Evolutionary conservation across 2,797 vertebrate genomes (phyloP).

Genomic region (Argya squamiceps): DNA sequence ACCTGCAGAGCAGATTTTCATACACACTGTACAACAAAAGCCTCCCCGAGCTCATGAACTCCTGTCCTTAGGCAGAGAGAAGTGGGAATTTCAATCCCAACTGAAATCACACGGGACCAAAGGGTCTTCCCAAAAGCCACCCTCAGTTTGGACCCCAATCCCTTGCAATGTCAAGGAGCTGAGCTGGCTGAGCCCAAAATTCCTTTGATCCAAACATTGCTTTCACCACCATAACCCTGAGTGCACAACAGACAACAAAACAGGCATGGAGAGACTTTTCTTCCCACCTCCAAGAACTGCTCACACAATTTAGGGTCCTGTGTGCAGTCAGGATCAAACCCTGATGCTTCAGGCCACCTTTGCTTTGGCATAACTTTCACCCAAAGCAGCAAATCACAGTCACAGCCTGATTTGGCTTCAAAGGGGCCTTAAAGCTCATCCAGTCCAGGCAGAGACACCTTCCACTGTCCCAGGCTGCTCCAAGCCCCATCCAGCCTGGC

Average conservation of each 20-base stretch:
- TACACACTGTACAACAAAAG: fast-evolving
- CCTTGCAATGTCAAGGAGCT: not conserved
- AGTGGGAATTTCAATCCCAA: fast-evolving
- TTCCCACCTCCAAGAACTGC: not conserved
- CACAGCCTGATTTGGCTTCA: not conserved
- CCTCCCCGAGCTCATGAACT: not conserved
- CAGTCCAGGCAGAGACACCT: not conserved
- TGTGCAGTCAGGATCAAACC: not conserved
- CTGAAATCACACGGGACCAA: fast-evolving
- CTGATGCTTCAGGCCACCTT: not conserved
- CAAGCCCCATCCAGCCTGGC: not conserved
- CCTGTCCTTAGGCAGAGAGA: not conserved
- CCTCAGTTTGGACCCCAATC: not conserved
- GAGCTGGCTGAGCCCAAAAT: not conserved
- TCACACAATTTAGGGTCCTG: fast-evolving
- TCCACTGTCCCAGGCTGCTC: fast-evolving
- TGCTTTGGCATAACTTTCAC: not conserved
- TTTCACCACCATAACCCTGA: not conserved
- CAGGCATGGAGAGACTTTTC: not conserved
- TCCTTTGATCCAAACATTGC: not conserved
- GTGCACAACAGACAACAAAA: fast-evolving
- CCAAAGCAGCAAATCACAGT: not conserved
- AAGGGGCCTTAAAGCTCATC: not conserved
- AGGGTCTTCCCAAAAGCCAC: not conserved
- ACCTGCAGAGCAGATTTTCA: not conserved